A percentile compares a stretch with the other conserved stretches of the same genome.
Evolutionary conservation across 2,797 vertebrate genomes (phyloP).

Genomic region (Odontamblyopus lacepedii): DNA sequence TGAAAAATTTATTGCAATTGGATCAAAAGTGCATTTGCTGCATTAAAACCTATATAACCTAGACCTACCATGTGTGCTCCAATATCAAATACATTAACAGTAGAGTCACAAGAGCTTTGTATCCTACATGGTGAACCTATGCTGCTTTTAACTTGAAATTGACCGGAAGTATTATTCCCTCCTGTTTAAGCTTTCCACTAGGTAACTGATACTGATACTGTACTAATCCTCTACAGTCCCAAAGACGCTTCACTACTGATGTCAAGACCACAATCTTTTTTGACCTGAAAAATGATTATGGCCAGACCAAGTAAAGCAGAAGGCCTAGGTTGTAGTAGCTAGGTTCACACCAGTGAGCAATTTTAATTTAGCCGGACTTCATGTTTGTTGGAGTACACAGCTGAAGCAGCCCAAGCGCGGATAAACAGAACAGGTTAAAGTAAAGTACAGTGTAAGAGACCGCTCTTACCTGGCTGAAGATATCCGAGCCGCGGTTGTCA

Average conservation of each 20-base stretch:
- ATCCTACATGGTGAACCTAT: too few species aligned
- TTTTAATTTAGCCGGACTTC: neutral
- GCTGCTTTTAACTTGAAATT: slow-evolving; percentile 53
- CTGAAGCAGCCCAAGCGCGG: neutral
- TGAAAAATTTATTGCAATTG: too few species aligned
- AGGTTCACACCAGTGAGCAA: neutral
- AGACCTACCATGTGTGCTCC: too few species aligned
- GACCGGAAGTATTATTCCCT: slow-evolving; percentile 49
- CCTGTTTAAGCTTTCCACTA: slow-evolving; percentile 23
- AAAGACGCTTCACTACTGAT: slow-evolving; percentile 15
- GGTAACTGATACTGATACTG: slow-evolving; percentile 58
- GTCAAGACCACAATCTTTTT: neutral
- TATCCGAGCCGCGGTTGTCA: slow-evolving; percentile 67
- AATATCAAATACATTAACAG: too few species aligned
- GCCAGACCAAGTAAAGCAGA: neutral
- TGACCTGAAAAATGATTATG: too few species aligned
- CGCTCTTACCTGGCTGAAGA: slow-evolving; percentile 53
- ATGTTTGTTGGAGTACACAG: neutral
- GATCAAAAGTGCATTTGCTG: too few species aligned
- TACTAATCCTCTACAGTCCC: slow-evolving; percentile 61
- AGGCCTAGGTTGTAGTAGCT: too few species aligned
- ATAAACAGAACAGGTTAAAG: neutral
- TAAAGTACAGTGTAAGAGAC: slow-evolving; percentile 4
- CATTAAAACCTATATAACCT: too few species aligned
- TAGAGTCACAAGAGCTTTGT: too few species aligned